A percentile compares a stretch with the other conserved stretches of the same genome.
Evolutionary conservation across 2,888 invertebrate genomes (phyloP).

Genomic region (Pilophorus perplexus): DNA sequence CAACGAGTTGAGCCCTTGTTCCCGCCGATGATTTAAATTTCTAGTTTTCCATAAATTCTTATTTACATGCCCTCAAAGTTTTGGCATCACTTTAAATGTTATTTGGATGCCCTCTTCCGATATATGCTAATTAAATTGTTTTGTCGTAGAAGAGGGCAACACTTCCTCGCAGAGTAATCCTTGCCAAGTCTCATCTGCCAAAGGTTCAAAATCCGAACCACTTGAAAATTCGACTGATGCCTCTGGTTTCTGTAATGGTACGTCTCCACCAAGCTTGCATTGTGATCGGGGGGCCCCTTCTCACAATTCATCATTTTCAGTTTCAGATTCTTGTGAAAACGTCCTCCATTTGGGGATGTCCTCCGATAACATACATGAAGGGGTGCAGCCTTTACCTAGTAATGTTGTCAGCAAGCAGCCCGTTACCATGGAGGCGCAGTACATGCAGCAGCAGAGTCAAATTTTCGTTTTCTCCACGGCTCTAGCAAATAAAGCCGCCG

Average conservation of each 20-base stretch:
- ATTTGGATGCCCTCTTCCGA: too few relatives aligned
- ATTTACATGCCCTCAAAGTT: too few relatives aligned
- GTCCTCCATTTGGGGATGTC: conserved; percentile 45
- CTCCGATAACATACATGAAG: conserved; percentile 47
- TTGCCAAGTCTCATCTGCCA: conserved; percentile 19
- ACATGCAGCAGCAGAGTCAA: conserved; percentile 95
- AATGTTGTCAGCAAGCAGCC: conserved; percentile 75
- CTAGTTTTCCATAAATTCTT: too few relatives aligned
- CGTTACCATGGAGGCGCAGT: conserved; percentile 75
- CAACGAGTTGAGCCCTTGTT: too few relatives aligned
- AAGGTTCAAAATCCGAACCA: conserved; percentile 20
- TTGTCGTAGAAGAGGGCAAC: conserved; percentile 23
- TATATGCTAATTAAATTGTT: too few relatives aligned
- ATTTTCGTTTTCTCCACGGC: conserved; percentile 96
- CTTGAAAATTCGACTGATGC: conserved; percentile 30
- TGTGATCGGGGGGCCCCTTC: too few relatives aligned
- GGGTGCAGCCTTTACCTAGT: conserved; percentile 68
- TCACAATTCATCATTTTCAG: conserved; percentile 11
- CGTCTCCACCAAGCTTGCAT: too few relatives aligned
- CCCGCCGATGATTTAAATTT: too few relatives aligned
- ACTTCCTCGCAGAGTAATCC: conserved; percentile 21
- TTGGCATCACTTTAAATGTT: too few relatives aligned
- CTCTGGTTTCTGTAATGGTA: conserved; percentile 31
- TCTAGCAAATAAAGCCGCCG: conserved; percentile 92
- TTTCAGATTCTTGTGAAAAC: conserved; percentile 47